Base-by-base conservation (phyloP, 2,797 vertebrate species). In the Pagetopsis macropterus region DNA sequence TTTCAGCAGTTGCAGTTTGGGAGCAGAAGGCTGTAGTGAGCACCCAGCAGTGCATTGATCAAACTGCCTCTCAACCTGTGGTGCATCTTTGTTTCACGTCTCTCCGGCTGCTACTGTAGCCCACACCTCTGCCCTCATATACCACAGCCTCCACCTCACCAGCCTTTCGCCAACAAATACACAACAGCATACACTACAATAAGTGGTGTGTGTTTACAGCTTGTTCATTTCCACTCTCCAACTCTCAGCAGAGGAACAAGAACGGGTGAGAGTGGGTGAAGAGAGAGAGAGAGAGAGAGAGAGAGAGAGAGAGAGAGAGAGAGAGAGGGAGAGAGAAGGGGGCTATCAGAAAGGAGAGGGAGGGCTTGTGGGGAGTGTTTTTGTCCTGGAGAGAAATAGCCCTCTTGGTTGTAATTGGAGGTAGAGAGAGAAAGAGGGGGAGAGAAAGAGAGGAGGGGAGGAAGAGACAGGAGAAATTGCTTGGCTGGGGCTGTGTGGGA, bases 161-260 rank as follows among this genome's bases (percentile, higher is more conserved):
- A 85, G 84, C 74, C 82, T 81, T 9, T 71, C 31, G 54, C 90
- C 79, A 79, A 88, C 84, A 92, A 89, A 92, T 83, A 92, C 91
- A 91, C 88, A 91, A 88, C 90, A 90, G 88, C 91, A 90, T 89
- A 89, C 83, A 87, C 88, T 73, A 85, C 43, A 90, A 94, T 95
- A 95, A 95, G 94, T 95, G 94, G 93, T 93, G 93, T 95, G 93
- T 95, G 94, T 95, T 95, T 95, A 95, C 94, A 94, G 94, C 94
- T 95, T 95, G 94, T 95, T 95, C 93, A 94, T 95, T 95, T 95
- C 95, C 94, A 95, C 95, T 95, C 93, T 95, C 90, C 88, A 94
- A 94, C 93, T 94, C 93, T 94, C 93, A 89, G 91, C 93, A 91
- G 91, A 92, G 91, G 89, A 92, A 93, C 5, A 93, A 89, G 89